Evolutionary conservation across 2,113 vertebrate genomes (phyloP).

Genomic region (Cromileptes altivelis): DNA sequence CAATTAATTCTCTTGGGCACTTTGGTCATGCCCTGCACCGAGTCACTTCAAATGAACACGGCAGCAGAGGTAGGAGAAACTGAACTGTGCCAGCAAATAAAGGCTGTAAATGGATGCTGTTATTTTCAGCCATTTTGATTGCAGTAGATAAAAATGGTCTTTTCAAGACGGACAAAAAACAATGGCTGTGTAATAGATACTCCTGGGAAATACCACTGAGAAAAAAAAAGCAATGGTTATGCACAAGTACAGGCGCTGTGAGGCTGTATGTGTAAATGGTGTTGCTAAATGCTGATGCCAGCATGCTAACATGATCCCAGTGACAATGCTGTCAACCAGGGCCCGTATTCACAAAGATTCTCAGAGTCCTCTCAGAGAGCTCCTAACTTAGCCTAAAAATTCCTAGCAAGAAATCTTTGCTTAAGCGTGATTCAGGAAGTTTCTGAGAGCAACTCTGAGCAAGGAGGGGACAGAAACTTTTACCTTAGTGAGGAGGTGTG

Average conservation of each 20-base stretch:
- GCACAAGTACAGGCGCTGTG: not conserved
- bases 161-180: not conserved
- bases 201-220: not conserved
- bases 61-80: constrained; percentile 4
- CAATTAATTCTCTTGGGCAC: constrained; percentile 4
- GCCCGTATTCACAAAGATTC: no score
- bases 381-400: no score
- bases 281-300: not conserved
- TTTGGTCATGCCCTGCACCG: constrained; percentile 16
- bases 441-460: no score
- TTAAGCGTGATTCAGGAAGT: no score
- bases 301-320: not conserved
- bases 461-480: no score
- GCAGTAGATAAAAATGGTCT: not conserved
- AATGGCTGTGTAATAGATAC: constrained; percentile 7
- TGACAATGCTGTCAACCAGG: no score
- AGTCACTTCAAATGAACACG: constrained; percentile 21
- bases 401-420: no score
- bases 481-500: no score
- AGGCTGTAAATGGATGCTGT: not conserved
- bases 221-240: not conserved
- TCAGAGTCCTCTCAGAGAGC: no score
- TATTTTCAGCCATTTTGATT: constrained; percentile 23
- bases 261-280: not conserved
- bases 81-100: not conserved